A percentile compares a stretch with the other conserved stretches of the same genome.
phyloP scores from a whole-genome alignment of 2,113 vertebrate genomes.

The Rutilus rutilus region DNA sequence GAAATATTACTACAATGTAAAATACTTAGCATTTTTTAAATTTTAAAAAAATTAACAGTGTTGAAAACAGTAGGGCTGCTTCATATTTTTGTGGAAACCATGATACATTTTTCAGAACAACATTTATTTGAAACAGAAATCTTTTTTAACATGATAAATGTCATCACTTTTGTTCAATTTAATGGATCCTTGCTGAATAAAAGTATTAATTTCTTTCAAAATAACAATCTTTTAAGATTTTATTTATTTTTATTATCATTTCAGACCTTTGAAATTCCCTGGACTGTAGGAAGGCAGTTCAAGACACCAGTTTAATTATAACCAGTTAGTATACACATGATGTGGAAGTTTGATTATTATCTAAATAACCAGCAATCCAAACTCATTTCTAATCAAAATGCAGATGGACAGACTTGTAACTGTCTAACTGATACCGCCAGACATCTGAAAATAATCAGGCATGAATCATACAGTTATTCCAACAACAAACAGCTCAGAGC shows the following conservation, averaged over 20 bases:
- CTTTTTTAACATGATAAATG: background rate
- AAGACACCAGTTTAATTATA: background rate
- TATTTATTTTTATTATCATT: background rate
- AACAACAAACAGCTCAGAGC: slow-evolving; percentile 7
- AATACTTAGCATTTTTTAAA: no score
- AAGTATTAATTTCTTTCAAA: background rate
- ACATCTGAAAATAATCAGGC: background rate
- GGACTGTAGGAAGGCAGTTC: background rate
- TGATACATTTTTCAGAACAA: background rate
- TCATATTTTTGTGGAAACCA: background rate
- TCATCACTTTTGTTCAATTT: no score
- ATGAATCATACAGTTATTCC: slow-evolving; percentile 19
- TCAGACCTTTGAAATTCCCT: background rate
- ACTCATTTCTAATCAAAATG: background rate
- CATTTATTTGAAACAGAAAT: background rate
- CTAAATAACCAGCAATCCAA: background rate
- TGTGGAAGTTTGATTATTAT: background rate
- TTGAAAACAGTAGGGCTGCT: background rate
- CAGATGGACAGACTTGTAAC: background rate
- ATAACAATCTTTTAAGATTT: no score
- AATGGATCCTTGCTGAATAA: background rate
- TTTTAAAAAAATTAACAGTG: background rate
- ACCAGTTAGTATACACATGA: background rate
- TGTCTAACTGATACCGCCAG: background rate
- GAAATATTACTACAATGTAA: no score